Conservation (phyloP, 2,797 vertebrate genomes). For the Ceryle rudis region DNA sequence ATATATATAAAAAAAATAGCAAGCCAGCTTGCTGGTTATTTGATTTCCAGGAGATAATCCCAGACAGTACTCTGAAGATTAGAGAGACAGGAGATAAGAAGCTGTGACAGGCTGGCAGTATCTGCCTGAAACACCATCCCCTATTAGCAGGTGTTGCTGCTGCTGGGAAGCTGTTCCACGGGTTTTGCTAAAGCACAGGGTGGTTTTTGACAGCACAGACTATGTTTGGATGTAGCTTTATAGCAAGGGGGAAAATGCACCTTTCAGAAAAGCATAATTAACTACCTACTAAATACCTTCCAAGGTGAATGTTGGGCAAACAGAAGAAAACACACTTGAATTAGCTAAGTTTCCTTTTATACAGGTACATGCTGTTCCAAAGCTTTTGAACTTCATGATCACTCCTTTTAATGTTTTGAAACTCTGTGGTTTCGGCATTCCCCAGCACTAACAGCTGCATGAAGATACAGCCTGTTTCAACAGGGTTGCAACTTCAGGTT, state of each 20-base stretch:
- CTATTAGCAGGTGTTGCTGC: constrained; percentile 41
- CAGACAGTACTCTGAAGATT: constrained; percentile 33
- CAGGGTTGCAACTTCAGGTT: neutral
- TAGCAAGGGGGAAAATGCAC: neutral
- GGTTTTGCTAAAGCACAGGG: neutral
- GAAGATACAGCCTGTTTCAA: neutral
- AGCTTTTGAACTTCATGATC: neutral
- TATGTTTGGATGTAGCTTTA: neutral
- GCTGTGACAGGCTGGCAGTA: constrained; percentile 21
- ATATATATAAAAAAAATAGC: neutral
- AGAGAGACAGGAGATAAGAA: constrained; percentile 41
- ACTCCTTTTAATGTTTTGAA: neutral
- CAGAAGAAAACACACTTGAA: neutral
- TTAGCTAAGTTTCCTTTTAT: neutral
- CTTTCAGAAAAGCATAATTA: constrained; percentile 12
- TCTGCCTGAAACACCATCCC: constrained; percentile 24
- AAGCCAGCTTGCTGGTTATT: constrained; percentile 23
- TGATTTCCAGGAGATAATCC: constrained; percentile 59
- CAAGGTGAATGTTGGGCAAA: neutral
- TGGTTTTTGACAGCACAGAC: neutral
- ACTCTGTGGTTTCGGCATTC: neutral
- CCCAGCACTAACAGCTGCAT: neutral
- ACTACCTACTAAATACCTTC: neutral
- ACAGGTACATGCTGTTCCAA: neutral
- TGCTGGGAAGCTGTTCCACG: constrained; percentile 6